phyloP scores from a whole-genome alignment of 2,888 invertebrate species.

The Lysandra coridon region DNA sequence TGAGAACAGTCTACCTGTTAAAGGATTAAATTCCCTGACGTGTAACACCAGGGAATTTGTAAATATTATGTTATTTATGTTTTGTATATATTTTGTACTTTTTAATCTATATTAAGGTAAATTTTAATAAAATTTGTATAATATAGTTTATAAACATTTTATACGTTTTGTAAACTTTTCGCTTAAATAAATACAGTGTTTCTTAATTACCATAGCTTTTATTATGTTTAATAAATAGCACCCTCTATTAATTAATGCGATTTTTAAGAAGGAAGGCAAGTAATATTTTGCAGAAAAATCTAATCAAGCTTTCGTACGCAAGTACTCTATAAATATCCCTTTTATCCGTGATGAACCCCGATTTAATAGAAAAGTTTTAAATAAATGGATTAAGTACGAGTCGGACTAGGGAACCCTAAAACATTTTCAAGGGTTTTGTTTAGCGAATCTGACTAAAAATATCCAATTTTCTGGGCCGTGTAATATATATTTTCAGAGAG shows the following conservation, averaged over 20 bases:
- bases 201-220: constrained; percentile 34
- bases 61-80: constrained; percentile 36
- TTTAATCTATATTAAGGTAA: constrained; percentile 17
- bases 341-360: background rate
- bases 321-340: constrained; percentile 2
- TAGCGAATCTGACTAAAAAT: constrained; percentile 45
- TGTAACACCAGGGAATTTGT: constrained; percentile 29
- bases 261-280: background rate
- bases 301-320: background rate
- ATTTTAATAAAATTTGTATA: constrained; percentile 26
- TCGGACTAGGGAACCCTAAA: constrained; percentile 15
- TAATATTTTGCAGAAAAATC: background rate
- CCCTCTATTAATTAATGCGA: background rate
- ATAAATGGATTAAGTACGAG: background rate
- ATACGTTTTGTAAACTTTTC: constrained; percentile 46
- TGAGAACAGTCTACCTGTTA: background rate
- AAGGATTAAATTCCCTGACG: background rate
- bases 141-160: constrained; percentile 40
- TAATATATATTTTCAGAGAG: constrained; percentile 62
- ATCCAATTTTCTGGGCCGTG: constrained; percentile 52
- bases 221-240: background rate
- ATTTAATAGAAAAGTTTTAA: background rate
- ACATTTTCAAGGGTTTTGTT: constrained; percentile 27
- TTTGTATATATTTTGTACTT: constrained; percentile 34
- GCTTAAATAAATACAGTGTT: constrained; percentile 41